A percentile compares a stretch with the other conserved stretches of the same genome.
phyloP scores from a whole-genome alignment of 2,888 invertebrate species.

The Chorisops tibialis region DNA sequence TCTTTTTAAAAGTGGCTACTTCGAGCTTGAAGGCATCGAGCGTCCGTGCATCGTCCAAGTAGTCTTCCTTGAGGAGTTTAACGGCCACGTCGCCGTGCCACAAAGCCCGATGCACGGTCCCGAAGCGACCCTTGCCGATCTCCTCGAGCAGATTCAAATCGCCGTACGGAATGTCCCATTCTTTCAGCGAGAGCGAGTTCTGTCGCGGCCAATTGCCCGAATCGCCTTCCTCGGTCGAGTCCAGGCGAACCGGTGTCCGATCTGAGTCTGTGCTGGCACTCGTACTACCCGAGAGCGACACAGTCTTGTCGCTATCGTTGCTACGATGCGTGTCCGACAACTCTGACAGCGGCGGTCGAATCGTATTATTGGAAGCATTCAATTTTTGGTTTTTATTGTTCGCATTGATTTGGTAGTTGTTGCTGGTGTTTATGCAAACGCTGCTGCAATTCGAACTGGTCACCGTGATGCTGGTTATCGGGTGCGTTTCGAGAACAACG shows the following conservation, averaged over 20 bases:
- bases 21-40: constrained; percentile 94
- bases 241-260: constrained; percentile 72
- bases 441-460: constrained; percentile 28
- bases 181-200: constrained; percentile 83
- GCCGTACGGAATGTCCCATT: constrained; percentile 98
- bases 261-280: constrained; percentile 80
- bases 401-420: constrained; percentile 8
- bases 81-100: constrained; percentile 99
- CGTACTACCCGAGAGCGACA: constrained; percentile 64
- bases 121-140: constrained; percentile 90
- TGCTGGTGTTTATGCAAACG: constrained; percentile 41
- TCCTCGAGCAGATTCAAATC: constrained; percentile 83
- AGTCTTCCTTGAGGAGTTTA: constrained; percentile 90
- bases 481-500: constrained; percentile 56
- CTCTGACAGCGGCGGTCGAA: constrained; percentile 43
- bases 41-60: constrained; percentile 81
- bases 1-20: constrained; percentile 94
- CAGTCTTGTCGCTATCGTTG: constrained; percentile 67
- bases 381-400: constrained; percentile 33
- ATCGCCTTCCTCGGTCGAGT: constrained; percentile 76
- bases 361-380: constrained; percentile 29
- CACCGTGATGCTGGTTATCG: constrained; percentile 33
- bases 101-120: constrained; percentile 88
- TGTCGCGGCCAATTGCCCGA: constrained; percentile 70
- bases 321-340: constrained; percentile 58